Evolutionary conservation across 2,888 invertebrate genomes (phyloP), one percentile per base, ranked within the genome.

Genomic region (Leptothorax acervorum): DNA sequence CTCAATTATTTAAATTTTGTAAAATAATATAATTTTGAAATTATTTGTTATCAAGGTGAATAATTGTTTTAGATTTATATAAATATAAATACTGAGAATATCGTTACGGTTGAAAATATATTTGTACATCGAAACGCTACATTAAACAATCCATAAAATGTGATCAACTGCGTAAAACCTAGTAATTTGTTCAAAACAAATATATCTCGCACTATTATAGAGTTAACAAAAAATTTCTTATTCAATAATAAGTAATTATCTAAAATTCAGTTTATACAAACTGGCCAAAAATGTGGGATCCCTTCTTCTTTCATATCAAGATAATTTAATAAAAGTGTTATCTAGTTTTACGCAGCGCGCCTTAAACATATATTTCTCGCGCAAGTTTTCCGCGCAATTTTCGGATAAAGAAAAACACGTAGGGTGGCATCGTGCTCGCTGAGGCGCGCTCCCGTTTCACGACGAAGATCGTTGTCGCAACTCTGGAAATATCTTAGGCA

Each of bases 391-490:
- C n/a, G 57, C 3, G 23, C 70, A 45, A 57, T 60, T 70, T 70
- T 60, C 35, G 35, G n/a, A 18, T 35, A 35, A 79, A 55, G 23
- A 8, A 60, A 70, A 70, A 31, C 42, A 42, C 18, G 51, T 9
- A 12, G 11, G 18, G 18, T 48, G 23, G 8, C 28, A 8, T 55
- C n/a, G 48, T 18, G 5, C 45, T 18, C 18, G 35, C 62, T 39
- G 48, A 70, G 48, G 35, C 63, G 28, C 12, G 51, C 2, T 42
- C 63, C 18, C 53, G 31, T 75, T 74, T 76, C 75, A 63, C 53
- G 48, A n/a, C 79, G 57, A 57, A 48, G 79, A 71, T 81, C 73
- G 79, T 81, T 78, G 57, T 81, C 83, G 57, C 79, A 48, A 57
- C 23, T 48, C 60, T 18, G 18, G 71, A 73, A 81, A 81, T 81